Base-by-base conservation (phyloP, 2,113 vertebrate species). In the Emydura subglobosa region DNA sequence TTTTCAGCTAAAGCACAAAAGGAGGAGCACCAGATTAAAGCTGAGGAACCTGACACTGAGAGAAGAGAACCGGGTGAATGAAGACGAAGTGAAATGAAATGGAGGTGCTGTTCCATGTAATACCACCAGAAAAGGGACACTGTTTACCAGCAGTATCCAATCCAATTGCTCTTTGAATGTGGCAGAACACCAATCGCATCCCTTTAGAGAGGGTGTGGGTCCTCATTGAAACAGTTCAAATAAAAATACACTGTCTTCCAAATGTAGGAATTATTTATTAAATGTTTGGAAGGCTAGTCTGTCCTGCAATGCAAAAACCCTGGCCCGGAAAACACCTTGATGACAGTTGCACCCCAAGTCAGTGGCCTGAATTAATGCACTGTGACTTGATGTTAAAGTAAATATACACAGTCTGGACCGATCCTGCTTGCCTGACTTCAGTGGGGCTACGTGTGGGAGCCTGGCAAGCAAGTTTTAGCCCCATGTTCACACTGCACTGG, bases 1-100 rank as follows among this genome's bases (percentile, higher is more conserved):
- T 93, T 97, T 97, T 85, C 94, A 97, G 97, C 94, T 97, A 61
- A 87, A 82, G 79, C 78, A 55, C 50, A 96, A 88, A 87, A 95
- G 72, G 80, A 94, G 83, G 12, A 89, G 27, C 12, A 1, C 0
- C 0, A 86, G 86, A 59, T 27, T 91, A 82, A 97, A 90, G 57
- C 80, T 4, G 0, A 93, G 57, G 65, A 93, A 80, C 0, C 0
- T 14, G 19, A 25, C 22, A n/a, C 90, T 55, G 47, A 54, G n/a
- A 44, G 54, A 89, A 17, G 54, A 95, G 25, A 42, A 94, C 55
- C 39, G 53, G 76, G 34, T 76, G 53, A 80, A 95, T 72, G 86
- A 93, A 9, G 51, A 61, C 79, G 44, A 96, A 85, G 82, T 92
- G 88, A 96, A 95, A 44, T 95, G n/a, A 76, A 27, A 47, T 78